These are phyloP conservation scores for Orbicella faveolata DNA, from an alignment of 64 coral and sea anemone species.

Conservation along the genomic window DNA sequence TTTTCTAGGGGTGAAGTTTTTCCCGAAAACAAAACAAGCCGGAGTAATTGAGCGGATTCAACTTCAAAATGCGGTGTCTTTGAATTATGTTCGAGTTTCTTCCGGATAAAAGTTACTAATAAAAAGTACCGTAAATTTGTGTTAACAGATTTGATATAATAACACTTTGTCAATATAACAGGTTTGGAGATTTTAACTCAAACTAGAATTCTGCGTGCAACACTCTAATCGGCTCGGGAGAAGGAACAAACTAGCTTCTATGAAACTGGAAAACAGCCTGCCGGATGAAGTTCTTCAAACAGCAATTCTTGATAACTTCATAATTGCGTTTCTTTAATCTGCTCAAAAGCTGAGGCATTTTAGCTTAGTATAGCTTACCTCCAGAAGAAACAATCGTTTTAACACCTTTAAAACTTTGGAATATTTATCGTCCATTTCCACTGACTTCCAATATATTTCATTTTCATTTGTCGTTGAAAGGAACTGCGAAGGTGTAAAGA, in stretches of 20 bases:
- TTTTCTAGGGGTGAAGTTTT: neutral
- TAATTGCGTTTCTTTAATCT: neutral
- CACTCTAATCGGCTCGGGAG: neutral
- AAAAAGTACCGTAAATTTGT: neutral
- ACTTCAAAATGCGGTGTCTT: neutral
- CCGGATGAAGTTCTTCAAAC: neutral
- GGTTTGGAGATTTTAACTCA: neutral
- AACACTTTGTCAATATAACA: neutral
- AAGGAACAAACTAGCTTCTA: neutral
- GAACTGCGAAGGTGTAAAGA: neutral
- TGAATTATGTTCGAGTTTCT: neutral
- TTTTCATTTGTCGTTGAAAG: neutral
- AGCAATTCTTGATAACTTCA: slow-evolving; percentile 3
- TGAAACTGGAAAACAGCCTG: neutral
- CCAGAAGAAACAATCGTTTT: neutral
- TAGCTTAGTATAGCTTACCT: neutral
- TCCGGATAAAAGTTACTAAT: neutral
- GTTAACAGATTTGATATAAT: neutral
- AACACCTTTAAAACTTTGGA: slow-evolving; percentile 13
- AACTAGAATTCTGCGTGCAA: neutral
- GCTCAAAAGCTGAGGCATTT: neutral
- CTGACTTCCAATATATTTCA: neutral
- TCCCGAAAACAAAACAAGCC: neutral
- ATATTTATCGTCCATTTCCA: neutral
- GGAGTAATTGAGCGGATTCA: neutral